A percentile compares a stretch with the other conserved stretches of the same genome.
Conservation (phyloP, 2,113 vertebrate genomes). For the Numida meleagris region DNA sequence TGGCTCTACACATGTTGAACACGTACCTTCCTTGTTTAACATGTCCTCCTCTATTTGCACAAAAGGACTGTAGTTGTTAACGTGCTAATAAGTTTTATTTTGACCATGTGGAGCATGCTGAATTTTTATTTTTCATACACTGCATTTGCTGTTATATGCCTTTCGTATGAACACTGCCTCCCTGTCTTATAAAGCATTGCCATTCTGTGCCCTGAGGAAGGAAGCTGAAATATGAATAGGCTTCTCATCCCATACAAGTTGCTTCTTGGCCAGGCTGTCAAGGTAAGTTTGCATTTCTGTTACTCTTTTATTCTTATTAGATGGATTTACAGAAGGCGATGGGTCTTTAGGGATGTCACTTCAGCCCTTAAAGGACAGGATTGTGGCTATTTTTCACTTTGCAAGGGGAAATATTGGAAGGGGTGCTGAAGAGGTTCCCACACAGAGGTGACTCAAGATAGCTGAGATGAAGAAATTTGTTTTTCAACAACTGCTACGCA, state of each 20-base stretch:
- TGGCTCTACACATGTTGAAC: rapidly evolving
- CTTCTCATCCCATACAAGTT: background rate
- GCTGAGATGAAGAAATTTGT: background rate
- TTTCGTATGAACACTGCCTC: background rate
- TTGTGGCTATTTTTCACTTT: background rate
- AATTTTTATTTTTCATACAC: background rate
- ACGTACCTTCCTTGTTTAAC: background rate
- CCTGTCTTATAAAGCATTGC: background rate
- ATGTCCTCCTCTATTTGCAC: rapidly evolving
- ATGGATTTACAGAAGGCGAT: background rate
- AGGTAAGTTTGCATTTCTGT: background rate
- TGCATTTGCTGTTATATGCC: background rate
- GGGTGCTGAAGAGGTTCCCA: background rate
- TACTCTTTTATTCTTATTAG: background rate
- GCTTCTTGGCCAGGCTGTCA: background rate
- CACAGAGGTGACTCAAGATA: background rate
- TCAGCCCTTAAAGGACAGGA: background rate
- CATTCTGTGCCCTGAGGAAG: background rate
- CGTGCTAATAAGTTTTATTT: background rate
- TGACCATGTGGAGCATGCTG: background rate
- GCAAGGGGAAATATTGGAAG: background rate
- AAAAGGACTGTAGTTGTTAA: background rate
- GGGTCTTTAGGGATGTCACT: background rate
- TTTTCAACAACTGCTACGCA: background rate
- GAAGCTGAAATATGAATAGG: background rate